phyloP scores from a whole-genome alignment of 2,888 invertebrate species.

The Drosophila birchii region DNA sequence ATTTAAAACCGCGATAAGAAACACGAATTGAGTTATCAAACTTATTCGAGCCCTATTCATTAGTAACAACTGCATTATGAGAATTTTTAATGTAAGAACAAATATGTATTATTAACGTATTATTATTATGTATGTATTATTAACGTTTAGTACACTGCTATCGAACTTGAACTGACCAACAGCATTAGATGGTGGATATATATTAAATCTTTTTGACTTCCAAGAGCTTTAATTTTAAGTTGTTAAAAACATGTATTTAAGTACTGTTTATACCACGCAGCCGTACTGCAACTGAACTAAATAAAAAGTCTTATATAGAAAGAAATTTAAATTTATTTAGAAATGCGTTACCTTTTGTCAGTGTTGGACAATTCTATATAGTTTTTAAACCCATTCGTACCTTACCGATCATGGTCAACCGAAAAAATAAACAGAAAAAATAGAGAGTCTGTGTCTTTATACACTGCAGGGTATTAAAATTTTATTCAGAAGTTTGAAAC shows the following conservation, averaged over 20 bases:
- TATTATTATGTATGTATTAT: background rate
- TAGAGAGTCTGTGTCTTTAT: no score
- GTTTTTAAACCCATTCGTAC: no score
- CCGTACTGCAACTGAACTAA: background rate
- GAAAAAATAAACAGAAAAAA: no score
- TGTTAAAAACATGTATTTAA: background rate
- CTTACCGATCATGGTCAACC: no score
- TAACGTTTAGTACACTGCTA: background rate
- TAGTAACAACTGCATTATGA: background rate
- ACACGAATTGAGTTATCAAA: background rate
- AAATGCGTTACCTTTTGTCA: background rate
- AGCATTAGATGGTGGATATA: background rate
- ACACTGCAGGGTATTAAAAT: no score
- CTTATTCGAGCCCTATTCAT: background rate
- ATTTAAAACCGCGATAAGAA: background rate
- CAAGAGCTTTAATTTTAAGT: constrained; percentile 10
- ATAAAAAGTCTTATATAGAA: background rate
- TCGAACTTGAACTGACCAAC: background rate
- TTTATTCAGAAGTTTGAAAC: no score
- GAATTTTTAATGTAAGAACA: background rate
- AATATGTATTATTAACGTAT: no score
- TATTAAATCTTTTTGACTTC: background rate
- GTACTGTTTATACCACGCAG: constrained; percentile 7
- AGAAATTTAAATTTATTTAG: background rate
- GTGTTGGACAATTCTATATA: no score